phyloP scores from a whole-genome alignment of 2,797 vertebrate genomes.

The Siniperca obscura region DNA sequence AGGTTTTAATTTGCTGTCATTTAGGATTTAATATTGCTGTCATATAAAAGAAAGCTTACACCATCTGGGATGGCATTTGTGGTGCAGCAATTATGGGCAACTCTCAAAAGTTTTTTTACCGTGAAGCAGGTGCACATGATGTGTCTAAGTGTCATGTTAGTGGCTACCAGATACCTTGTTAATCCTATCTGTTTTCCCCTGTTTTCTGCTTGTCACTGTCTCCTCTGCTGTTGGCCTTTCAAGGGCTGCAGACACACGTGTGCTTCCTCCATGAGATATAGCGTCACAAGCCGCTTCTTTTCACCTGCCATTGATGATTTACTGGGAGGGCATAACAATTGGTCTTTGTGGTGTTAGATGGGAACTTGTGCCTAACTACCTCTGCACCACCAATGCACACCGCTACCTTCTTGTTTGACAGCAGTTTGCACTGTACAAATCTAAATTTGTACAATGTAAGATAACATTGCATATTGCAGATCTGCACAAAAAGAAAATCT shows the following conservation, averaged over 20 bases:
- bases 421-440: neutral
- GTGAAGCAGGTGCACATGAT: constrained; percentile 32
- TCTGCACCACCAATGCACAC: too few species aligned
- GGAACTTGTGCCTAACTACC: neutral
- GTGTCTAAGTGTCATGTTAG: constrained; percentile 20
- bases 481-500: constrained; percentile 1
- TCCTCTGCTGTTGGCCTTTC: constrained; percentile 14
- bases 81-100: constrained; percentile 28
- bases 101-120: constrained; percentile 39
- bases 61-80: constrained; percentile 50
- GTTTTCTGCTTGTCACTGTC: constrained; percentile 7
- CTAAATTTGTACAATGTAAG: neutral
- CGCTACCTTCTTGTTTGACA: neutral
- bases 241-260: constrained; percentile 17
- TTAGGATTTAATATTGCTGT: constrained; percentile 29
- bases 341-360: neutral
- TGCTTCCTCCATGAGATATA: neutral
- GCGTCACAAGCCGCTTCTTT: neutral
- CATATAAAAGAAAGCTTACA: constrained; percentile 38
- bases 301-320: constrained; percentile 12
- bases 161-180: constrained; percentile 25
- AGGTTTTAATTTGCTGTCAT: constrained; percentile 46
- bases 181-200: constrained; percentile 23
- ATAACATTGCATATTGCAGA: neutral
- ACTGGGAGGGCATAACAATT: neutral